Base-by-base conservation (phyloP, 1,140 invertebrate species). In the Aleiodes sp. region DNA sequence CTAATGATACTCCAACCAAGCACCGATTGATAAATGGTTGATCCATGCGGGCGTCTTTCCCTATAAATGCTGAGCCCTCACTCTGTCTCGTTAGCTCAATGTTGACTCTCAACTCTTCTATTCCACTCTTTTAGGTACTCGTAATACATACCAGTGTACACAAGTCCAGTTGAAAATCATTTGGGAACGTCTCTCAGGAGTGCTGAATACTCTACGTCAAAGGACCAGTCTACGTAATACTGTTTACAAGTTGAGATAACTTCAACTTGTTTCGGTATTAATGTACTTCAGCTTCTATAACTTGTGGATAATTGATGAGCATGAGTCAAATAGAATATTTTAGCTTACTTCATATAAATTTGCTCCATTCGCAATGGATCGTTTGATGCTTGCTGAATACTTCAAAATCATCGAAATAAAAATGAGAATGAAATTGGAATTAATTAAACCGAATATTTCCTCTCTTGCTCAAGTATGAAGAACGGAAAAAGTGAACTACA, bases 11-110 rank as follows among this genome's bases (percentile, higher is more conserved):
- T 64, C 60, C 63, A 66, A 71, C 67, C 56, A 31, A 31, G 28
- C 24, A 59, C 62, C 68, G 71, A 78, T 76, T 79, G 77, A 79
- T 78, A 74, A 76, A 79, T 78, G 73, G 74, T 71, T 71, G 64
- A 73, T 67, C 65, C 28, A 59, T 59, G 56, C 56, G 56, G 56
- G 56, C 56, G 28, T 59, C 56, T 59, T 59, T 26, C 28, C 10
- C 26, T 59, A 59, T 59, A 52, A 52, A 29, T 26, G 56, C 26
- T 10, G 26, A 59, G 21, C 56, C 9, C 28, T 59, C 56, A 52
- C 46, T 59, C n/a, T 12, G 56, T 1, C 56, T 59, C 56, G 56
- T 59, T 59, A 59, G 56, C 8, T n/a, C 10, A 59, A 9, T 28
- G 29, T 59, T 59, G 28, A 59, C 26, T 59, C 26, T n/a, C 1